Percentiles rank a stretch among this genome's conserved stretches.
Conservation (phyloP, 2,113 vertebrate genomes). For the Sylvicapra grimmia region DNA sequence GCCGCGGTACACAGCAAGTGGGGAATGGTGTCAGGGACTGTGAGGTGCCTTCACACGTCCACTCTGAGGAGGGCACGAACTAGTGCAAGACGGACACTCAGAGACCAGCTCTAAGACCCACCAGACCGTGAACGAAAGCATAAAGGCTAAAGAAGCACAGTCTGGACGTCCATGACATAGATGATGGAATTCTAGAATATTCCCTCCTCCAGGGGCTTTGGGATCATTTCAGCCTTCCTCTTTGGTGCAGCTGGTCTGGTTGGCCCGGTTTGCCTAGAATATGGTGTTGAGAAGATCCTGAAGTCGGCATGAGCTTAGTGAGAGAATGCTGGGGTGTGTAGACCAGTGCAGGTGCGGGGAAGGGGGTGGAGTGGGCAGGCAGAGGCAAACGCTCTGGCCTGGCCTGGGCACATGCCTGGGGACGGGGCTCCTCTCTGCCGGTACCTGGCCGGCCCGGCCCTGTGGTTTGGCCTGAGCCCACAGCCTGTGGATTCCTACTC, state of each 20-base stretch:
- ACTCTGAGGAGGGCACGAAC: not conserved
- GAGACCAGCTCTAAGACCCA: not conserved
- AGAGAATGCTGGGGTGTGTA: not conserved
- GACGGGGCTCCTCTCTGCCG: rapidly evolving
- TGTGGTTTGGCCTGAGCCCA: not conserved
- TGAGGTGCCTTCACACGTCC: not conserved
- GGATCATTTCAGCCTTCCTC: not conserved
- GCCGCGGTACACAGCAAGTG: rapidly evolving
- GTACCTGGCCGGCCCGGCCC: not conserved
- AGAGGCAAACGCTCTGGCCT: rapidly evolving
- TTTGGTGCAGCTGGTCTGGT: not conserved
- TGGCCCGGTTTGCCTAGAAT: not conserved
- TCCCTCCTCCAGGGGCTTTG: not conserved
- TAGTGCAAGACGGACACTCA: not conserved
- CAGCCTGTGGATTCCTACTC: not conserved
- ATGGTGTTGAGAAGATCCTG: not conserved
- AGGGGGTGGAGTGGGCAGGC: rapidly evolving
- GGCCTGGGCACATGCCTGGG: rapidly evolving
- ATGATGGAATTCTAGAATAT: not conserved
- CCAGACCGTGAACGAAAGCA: not conserved
- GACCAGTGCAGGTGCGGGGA: rapidly evolving
- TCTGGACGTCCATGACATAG: not conserved
- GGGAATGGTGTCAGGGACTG: not conserved
- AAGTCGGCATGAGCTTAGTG: not conserved
- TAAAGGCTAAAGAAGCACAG: not conserved